Evolutionary conservation across 2,888 invertebrate genomes (phyloP).

Genomic region (Onchidella celtica): DNA sequence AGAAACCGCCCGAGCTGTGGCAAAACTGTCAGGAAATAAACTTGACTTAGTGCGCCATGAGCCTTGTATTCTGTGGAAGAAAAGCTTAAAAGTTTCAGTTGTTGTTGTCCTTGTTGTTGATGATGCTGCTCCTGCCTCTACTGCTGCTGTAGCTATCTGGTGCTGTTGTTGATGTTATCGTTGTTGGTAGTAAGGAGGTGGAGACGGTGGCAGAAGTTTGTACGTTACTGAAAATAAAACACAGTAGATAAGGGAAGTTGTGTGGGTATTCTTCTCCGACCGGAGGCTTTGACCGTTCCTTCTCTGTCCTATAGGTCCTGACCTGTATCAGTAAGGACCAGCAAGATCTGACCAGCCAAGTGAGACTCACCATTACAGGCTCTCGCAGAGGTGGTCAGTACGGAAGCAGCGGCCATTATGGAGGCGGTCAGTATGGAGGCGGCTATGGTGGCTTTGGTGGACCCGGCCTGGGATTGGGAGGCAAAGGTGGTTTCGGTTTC

Average conservation of each 20-base stretch:
- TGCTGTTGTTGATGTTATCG: neutral
- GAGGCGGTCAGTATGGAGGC: neutral
- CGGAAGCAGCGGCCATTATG: neutral
- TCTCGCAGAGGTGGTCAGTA: neutral
- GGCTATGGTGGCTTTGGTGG: neutral
- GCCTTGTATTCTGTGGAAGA: too few relatives aligned
- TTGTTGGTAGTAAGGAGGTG: neutral
- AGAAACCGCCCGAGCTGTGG: too few relatives aligned
- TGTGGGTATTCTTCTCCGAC: too few relatives aligned
- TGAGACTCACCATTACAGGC: conserved; percentile 13
- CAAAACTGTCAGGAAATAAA: too few relatives aligned
- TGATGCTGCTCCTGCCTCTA: neutral
- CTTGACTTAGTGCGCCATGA: too few relatives aligned
- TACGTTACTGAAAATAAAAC: neutral
- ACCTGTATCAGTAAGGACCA: conserved; percentile 31
- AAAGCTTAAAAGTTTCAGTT: too few relatives aligned
- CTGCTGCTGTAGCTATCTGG: neutral
- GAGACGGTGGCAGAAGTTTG: too few relatives aligned
- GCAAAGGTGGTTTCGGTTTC: neutral
- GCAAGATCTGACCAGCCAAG: conserved; percentile 20
- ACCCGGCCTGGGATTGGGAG: neutral
- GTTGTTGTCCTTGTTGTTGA: too few relatives aligned
- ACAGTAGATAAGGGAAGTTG: neutral
- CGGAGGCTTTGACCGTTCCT: neutral
- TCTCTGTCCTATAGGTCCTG: neutral